Evolutionary conservation across 2,113 vertebrate genomes (phyloP).

Genomic region (Anhinga anhinga): DNA sequence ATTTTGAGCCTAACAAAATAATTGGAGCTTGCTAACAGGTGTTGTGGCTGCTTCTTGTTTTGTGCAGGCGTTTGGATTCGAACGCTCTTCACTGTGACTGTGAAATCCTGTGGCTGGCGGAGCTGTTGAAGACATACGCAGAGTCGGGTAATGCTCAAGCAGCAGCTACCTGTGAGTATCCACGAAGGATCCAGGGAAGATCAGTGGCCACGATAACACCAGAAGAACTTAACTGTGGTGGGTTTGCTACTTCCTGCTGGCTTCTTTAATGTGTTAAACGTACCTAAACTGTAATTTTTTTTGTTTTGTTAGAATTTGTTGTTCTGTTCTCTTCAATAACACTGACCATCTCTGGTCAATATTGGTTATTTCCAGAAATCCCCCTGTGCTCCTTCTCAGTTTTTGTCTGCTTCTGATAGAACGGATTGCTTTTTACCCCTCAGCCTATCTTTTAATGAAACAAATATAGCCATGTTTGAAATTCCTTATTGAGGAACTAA

Average conservation of each 20-base stretch:
- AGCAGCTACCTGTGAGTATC: constrained; percentile 92
- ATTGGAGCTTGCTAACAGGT: neutral
- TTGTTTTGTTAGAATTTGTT: neutral
- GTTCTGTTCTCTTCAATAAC: neutral
- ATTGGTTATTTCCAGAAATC: neutral
- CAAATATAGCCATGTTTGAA: neutral
- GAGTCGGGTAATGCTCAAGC: constrained; percentile 94
- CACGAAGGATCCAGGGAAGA: constrained; percentile 89
- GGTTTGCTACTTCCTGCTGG: neutral
- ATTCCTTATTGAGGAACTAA: neutral
- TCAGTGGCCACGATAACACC: constrained; percentile 93
- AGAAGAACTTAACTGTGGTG: constrained; percentile 94
- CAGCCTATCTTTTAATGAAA: neutral
- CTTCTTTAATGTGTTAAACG: neutral
- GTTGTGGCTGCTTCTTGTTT: neutral
- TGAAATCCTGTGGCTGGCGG: constrained; percentile 93
- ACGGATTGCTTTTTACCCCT: neutral
- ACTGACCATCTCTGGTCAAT: neutral
- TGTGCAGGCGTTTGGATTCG: constrained; percentile 89
- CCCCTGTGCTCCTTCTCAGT: neutral
- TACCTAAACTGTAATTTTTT: neutral
- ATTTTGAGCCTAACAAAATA: neutral
- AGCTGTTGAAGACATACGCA: constrained; percentile 89
- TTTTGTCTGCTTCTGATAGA: neutral
- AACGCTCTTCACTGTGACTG: constrained; percentile 95